Evolutionary conservation across 2,888 invertebrate genomes (phyloP), one percentile per base, ranked within the genome.

Genomic region (Isotomurus palustris): DNA sequence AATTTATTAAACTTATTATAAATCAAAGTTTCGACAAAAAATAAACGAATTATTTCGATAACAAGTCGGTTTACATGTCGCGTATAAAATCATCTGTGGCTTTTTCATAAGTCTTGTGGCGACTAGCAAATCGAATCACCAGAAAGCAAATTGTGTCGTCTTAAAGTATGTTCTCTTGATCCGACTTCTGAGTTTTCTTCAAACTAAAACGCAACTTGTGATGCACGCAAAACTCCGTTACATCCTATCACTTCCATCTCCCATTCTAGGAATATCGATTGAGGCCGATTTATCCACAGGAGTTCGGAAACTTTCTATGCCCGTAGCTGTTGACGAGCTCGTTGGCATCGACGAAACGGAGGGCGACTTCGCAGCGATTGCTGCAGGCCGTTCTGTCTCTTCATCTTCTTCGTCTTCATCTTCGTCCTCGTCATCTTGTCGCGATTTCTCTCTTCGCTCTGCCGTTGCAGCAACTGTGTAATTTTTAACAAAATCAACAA

Each of bases 331-430:
- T n/a, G n/a, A 6, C 57, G 48, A 1, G 62, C 53, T 8, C 49
- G 53, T 2, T 53, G 58, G 4, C 53, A 47, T 6, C 51, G 14
- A 27, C 25, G 47, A 47, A 12, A 19, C 27, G 3, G 47, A 28
- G 4, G 47, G 17, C 21, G 4, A 54, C 40, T 56, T 58, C 5
- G 62, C 60, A 27, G 53, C 56, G n/a, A n/a, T n/a, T n/a, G n/a
- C n/a, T n/a, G n/a, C n/a, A 35, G 36, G 52, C n/a, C 56, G 40
- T 59, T 81, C 80, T 69, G 81, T 80, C 5, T 57, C 57, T 21
- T 63, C 67, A 12, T 68, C 65, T 6, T 66, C 69, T 19, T 62
- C 65, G 21, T 56, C 64, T n/a, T 66, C 64, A 14, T 62, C 62
- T n/a, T 66, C 71, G 43, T 60, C 69, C 2, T 66, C 68, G 24